These are phyloP conservation scores for Episyrphus balteatus DNA, from an alignment of 1,140 invertebrate species.

Conservation along the genomic window DNA sequence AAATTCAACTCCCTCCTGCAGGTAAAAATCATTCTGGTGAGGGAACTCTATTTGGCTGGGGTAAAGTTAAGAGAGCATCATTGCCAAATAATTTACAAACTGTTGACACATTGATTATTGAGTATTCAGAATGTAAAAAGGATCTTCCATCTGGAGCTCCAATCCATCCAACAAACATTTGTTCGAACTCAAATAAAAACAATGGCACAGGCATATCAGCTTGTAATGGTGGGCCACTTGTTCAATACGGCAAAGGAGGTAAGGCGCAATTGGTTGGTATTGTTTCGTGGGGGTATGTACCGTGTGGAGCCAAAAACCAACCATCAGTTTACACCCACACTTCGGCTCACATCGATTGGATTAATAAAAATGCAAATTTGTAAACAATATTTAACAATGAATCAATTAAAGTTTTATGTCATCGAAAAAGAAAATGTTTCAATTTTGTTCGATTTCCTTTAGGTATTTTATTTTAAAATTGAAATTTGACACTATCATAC, in stretches of 20 bases:
- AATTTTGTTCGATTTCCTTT: too few species aligned
- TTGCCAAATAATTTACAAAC: conserved; percentile 34
- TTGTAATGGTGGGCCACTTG: conserved; percentile 52
- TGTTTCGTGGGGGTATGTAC: conserved; percentile 64
- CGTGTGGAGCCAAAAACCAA: conserved; percentile 49
- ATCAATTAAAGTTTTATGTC: too few species aligned
- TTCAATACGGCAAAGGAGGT: conserved; percentile 32
- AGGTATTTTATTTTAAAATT: too few species aligned
- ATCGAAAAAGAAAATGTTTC: too few species aligned
- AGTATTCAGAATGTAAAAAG: conserved; percentile 13
- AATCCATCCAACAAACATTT: conserved; percentile 39
- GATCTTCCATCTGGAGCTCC: conserved; percentile 22
- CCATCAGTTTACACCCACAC: conserved; percentile 63
- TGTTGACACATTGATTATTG: conserved; percentile 17
- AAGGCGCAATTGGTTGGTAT: conserved; percentile 45
- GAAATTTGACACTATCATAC: too few species aligned
- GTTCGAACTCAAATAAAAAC: conserved; percentile 44
- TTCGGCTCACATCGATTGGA: conserved; percentile 49
- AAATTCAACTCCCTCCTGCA: conserved; percentile 17
- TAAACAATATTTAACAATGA: too few species aligned
- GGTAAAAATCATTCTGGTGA: conserved; percentile 18
- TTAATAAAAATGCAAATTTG: conserved; percentile 32
- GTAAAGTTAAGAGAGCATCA: conserved; percentile 19
- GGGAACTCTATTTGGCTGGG: conserved; percentile 37
- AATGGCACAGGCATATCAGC: conserved; percentile 35